Conservation (phyloP, 2,113 vertebrate species). For the Malurus cyaneus region DNA sequence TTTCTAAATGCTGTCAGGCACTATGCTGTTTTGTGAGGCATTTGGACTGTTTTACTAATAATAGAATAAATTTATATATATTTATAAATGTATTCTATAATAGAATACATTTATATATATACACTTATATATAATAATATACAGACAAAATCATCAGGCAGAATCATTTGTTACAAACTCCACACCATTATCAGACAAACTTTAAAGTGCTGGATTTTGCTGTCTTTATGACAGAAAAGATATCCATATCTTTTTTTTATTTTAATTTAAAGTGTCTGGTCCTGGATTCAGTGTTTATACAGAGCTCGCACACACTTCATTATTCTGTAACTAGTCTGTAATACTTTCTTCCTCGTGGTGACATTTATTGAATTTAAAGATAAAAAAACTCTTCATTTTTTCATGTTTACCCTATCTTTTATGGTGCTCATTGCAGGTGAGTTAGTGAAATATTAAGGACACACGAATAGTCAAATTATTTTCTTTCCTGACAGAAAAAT, state of each 20-base stretch:
- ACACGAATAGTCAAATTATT: background rate
- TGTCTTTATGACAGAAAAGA: background rate
- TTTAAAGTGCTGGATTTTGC: background rate
- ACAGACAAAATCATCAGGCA: background rate
- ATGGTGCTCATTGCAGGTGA: background rate
- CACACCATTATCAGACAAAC: background rate
- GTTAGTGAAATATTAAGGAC: background rate
- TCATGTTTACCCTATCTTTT: background rate
- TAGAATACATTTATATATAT: too few relatives aligned
- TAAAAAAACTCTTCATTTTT: fast-evolving
- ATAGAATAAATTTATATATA: too few relatives aligned
- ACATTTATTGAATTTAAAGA: background rate
- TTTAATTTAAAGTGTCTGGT: background rate
- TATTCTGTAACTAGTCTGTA: background rate
- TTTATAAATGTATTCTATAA: too few relatives aligned
- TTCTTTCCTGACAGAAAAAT: background rate
- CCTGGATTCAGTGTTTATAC: background rate
- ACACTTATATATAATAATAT: too few relatives aligned
- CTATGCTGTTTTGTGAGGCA: background rate
- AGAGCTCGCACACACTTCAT: background rate
- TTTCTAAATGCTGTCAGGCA: background rate
- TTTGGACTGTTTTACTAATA: background rate
- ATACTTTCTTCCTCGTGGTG: background rate
- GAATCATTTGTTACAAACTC: background rate
- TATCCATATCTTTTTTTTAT: background rate